Evolutionary conservation across 2,797 vertebrate species (phyloP).

Genomic region (Pogonophryne albipinna): DNA sequence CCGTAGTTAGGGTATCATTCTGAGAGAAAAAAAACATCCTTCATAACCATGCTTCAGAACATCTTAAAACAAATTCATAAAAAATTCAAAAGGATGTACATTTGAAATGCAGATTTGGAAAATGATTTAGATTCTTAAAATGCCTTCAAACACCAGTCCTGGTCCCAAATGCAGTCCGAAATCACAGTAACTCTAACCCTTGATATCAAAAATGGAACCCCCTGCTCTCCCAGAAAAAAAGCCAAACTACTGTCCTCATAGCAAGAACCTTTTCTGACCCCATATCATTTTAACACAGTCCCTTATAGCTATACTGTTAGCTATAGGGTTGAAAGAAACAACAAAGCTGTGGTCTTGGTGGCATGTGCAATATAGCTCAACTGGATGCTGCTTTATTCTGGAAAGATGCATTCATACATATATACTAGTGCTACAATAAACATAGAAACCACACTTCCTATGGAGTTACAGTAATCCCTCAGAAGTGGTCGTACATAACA

Average conservation of each 20-base stretch:
- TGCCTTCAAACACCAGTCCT: not conserved
- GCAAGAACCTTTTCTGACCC: not conserved
- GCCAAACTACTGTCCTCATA: not conserved
- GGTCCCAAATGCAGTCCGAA: not conserved
- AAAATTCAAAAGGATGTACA: not conserved
- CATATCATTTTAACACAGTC: conserved; percentile 9
- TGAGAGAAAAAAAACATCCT: not conserved
- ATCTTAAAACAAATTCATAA: not conserved
- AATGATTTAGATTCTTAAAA: not conserved
- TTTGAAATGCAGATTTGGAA: not conserved
- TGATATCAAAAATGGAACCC: not conserved
- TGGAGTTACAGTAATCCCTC: conserved; percentile 56
- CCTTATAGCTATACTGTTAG: conserved; percentile 7
- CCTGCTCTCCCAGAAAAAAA: not conserved
- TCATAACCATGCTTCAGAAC: no score
- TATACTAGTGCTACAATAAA: conserved; percentile 39
- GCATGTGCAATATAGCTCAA: conserved; percentile 17
- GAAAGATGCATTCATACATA: conserved; percentile 23
- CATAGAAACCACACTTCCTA: conserved; percentile 57
- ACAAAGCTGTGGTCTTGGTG: conserved; percentile 24
- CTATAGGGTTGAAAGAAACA: conserved; percentile 28
- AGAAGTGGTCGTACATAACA: conserved; percentile 69
- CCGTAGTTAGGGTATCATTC: not conserved
- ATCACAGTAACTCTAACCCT: not conserved
- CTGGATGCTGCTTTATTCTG: conserved; percentile 22